Evolutionary conservation across 2,797 vertebrate genomes (phyloP).

Genomic region (Benthosema pterotum): DNA sequence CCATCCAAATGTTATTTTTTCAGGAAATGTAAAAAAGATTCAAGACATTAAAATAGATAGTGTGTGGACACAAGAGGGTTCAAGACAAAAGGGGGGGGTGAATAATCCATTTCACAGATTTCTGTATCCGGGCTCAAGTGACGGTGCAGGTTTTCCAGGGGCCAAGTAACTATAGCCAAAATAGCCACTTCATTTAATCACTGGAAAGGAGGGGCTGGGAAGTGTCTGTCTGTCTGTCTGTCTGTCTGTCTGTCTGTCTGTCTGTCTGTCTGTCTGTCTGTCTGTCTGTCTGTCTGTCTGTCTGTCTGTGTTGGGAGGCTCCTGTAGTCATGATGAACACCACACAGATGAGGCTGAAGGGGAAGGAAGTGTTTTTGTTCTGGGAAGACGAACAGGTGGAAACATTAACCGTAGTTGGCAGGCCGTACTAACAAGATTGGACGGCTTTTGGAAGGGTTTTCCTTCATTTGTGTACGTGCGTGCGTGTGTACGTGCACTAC

Average conservation of each 20-base stretch:
- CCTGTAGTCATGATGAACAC: conserved; percentile 45
- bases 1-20: no score
- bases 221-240: conserved; percentile 17
- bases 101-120: conserved; percentile 34
- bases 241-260: no score
- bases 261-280: no score
- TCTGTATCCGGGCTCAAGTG: conserved; percentile 31
- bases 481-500: conserved; percentile 28
- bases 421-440: conserved; percentile 61
- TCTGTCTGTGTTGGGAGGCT: conserved; percentile 25
- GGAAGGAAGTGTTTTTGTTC: conserved; percentile 44
- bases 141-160: conserved; percentile 28
- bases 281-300: no score
- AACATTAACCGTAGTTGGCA: conserved; percentile 69
- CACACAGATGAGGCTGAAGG: conserved; percentile 46
- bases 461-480: background rate
- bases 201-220: conserved; percentile 26
- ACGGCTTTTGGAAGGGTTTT: conserved; percentile 41
- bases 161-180: conserved; percentile 48
- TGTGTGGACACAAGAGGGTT: background rate
- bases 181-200: conserved; percentile 41
- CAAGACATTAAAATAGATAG: conserved; percentile 44
- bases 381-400: conserved; percentile 71
- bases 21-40: no score
- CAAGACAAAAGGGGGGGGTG: conserved; percentile 24